These are phyloP conservation scores for Onthophagus taurus DNA, from an alignment of 1,140 invertebrate genomes.

Conservation along the genomic window DNA sequence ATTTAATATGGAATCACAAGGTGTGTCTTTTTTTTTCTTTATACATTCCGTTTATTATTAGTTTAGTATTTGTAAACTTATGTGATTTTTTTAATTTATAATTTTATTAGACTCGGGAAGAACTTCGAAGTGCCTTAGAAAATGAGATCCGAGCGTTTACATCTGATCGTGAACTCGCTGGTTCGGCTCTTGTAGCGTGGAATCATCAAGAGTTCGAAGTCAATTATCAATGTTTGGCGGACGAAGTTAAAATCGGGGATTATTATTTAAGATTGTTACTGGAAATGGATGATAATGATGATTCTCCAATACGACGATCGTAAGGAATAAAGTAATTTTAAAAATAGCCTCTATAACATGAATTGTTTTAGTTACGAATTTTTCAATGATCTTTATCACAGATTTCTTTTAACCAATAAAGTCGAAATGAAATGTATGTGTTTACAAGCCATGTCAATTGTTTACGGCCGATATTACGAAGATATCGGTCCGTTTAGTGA, in stretches of 20 bases:
- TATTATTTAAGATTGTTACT: constrained; percentile 93
- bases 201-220: constrained; percentile 97
- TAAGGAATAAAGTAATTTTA: constrained; percentile 42
- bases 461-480: constrained; percentile 90
- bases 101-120: constrained; percentile 75
- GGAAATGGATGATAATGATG: constrained; percentile 80
- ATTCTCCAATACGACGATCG: constrained; percentile 79
- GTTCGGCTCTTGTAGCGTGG: constrained; percentile 81
- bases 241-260: constrained; percentile 97
- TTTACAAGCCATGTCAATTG: constrained; percentile 94
- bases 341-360: background rate
- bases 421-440: constrained; percentile 92
- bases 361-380: constrained; percentile 73
- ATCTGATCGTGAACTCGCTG: constrained; percentile 82
- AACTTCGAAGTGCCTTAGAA: constrained; percentile 84
- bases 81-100: background rate
- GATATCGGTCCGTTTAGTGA: constrained; percentile 97
- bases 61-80: background rate
- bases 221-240: constrained; percentile 82
- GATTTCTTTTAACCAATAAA: constrained; percentile 79
- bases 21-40: constrained; percentile 35
- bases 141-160: constrained; percentile 88
- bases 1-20: constrained; percentile 98
- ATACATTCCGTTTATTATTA: background rate
- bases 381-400: constrained; percentile 97